Conservation (phyloP, 2,888 invertebrate species). For the Limnephilus rhombicus region DNA sequence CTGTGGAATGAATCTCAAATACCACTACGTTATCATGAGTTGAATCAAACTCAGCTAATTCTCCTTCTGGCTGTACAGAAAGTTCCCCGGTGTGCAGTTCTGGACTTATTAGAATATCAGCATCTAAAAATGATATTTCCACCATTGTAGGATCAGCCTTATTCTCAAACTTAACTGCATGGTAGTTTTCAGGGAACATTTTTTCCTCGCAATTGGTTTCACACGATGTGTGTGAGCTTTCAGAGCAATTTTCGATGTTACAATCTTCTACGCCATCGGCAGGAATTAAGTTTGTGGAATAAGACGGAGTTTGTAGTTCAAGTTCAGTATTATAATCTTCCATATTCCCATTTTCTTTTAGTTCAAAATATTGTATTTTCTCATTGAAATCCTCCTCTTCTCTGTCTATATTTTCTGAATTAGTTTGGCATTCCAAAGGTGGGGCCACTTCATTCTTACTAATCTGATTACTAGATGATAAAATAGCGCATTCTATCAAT, state of each 20-base stretch:
- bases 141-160: background rate
- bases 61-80: constrained; percentile 2
- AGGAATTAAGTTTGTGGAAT: background rate
- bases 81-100: constrained; percentile 7
- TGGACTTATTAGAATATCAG: constrained; percentile 3
- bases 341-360: background rate
- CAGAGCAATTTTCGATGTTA: background rate
- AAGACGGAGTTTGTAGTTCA: background rate
- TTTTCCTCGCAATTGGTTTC: background rate
- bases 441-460: background rate
- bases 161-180: background rate
- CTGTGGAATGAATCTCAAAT: constrained; percentile 41
- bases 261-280: background rate
- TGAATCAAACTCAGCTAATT: constrained; percentile 35
- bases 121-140: constrained; percentile 39
- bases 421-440: background rate
- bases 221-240: background rate
- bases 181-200: background rate
- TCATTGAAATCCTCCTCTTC: background rate
- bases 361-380: background rate
- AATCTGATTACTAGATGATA: background rate
- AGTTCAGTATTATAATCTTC: background rate
- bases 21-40: constrained; percentile 33
- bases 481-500: background rate
- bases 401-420: background rate